These are phyloP conservation scores for Gymnocheta viridis DNA, from an alignment of 2,888 invertebrate species.

Conservation along the genomic window DNA sequence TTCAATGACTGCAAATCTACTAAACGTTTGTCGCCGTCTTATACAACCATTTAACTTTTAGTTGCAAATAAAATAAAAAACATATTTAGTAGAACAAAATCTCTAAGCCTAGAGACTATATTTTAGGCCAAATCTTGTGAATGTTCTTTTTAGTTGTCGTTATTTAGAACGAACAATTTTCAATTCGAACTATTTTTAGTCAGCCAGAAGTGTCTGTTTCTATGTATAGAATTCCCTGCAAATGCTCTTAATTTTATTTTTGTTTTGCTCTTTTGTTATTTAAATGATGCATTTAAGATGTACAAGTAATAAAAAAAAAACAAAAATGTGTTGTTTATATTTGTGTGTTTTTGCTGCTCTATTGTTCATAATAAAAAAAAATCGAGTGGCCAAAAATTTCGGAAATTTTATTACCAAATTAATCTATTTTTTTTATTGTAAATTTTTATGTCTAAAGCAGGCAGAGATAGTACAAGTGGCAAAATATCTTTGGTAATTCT, in stretches of 20 bases:
- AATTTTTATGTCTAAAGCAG: not conserved
- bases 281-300: conserved; percentile 1
- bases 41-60: too few relatives aligned
- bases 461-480: too few relatives aligned
- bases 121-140: not conserved
- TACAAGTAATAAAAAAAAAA: not conserved
- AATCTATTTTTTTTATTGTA: conserved; percentile 21
- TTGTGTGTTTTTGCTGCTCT: not conserved
- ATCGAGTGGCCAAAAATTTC: conserved; percentile 7
- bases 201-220: not conserved
- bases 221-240: not conserved
- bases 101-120: too few relatives aligned
- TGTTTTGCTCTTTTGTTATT: not conserved
- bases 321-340: conserved; percentile 10
- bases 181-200: conserved; percentile 17
- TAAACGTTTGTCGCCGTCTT: too few relatives aligned
- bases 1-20: too few relatives aligned
- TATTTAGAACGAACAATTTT: not conserved
- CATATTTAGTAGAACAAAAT: too few relatives aligned
- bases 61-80: too few relatives aligned
- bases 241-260: not conserved
- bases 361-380: not conserved
- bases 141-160: not conserved
- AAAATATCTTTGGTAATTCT: too few relatives aligned
- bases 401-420: conserved; percentile 39